A percentile compares a stretch with the other conserved stretches of the same genome.
Evolutionary conservation across 2,888 invertebrate species (phyloP).

Genomic region (Bugulina stolonifera): DNA sequence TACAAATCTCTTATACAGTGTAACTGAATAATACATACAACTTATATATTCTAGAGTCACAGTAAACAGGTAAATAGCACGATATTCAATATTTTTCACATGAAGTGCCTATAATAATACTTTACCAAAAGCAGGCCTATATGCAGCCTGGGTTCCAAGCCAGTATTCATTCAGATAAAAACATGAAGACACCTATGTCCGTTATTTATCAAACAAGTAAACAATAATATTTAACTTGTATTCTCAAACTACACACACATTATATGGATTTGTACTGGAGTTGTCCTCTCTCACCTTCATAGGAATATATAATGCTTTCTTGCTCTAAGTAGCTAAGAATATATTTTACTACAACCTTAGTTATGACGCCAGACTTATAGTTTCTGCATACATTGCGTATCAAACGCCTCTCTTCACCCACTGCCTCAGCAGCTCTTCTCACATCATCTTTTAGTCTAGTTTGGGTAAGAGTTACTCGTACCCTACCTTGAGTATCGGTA

Average conservation of each 20-base stretch:
- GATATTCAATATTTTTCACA: no score
- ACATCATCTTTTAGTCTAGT: background rate
- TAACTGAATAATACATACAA: no score
- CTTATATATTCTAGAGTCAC: no score
- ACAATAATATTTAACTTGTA: background rate
- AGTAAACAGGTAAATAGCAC: no score
- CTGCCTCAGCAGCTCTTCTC: no score
- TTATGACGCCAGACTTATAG: background rate
- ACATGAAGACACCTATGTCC: no score
- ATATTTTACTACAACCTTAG: background rate
- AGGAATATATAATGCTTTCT: conserved; percentile 5
- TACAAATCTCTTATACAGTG: no score
- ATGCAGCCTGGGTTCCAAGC: no score
- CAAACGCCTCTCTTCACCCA: background rate
- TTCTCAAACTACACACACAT: background rate
- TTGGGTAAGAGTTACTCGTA: background rate
- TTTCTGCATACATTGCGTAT: background rate
- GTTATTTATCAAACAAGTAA: no score
- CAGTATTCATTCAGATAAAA: no score
- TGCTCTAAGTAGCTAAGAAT: conserved; percentile 3
- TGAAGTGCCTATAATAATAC: no score
- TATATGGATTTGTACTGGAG: background rate
- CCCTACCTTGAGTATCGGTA: background rate
- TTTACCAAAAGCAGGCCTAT: no score
- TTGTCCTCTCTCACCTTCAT: conserved; percentile 2